Evolutionary conservation across 2,888 invertebrate species (phyloP), one percentile per base, ranked within the genome.

Genomic region (Cryptophagus acutangulus): DNA sequence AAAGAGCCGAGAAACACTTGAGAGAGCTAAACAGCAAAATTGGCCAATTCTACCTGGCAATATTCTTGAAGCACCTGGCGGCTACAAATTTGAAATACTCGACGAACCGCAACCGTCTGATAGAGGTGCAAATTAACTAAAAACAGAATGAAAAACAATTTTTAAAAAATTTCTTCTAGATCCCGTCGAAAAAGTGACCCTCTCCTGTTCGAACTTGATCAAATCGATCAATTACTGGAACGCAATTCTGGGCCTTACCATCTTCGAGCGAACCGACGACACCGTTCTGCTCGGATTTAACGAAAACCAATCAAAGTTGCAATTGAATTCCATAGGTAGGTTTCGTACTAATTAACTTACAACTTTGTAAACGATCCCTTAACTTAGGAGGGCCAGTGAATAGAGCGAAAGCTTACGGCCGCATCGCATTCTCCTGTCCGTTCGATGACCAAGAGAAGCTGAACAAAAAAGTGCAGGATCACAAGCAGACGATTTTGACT

Each of bases 391-490:
- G 64, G 35, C 71, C 79, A 18, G 74, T 97, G 2, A 78, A 93
- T 63, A 86, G 87, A 51, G 93, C 85, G 1, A 82, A 87, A 62
- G 94, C 94, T 0, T 96, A 88, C 72, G 97, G 97, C 0, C 80
- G 97, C 40, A 90, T 95, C 57, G 97, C 99, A 0, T 97, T 96
- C 71, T 81, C 93, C 0, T 85, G 90, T 52, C 94, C 95, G 0
- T 74, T 76, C 49, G 74, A 76, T 9, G 75, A 88, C 56, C 85
- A 94, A 58, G 78, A 83, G n/a, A 70, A 69, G 29, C 82, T 97
- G 34, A 82, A 91, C 61, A 70, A 80, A 47, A 78, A 74, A 49
- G 81, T 95, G 44, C 78, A 81, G 51, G 78, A 80, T 3, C 78
- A 77, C 1, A 77, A 80, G 3, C 76, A 81, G 43, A 86, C 78